Evolutionary conservation across 1,140 invertebrate species (phyloP).

Genomic region (Scaptomyza hsui): DNA sequence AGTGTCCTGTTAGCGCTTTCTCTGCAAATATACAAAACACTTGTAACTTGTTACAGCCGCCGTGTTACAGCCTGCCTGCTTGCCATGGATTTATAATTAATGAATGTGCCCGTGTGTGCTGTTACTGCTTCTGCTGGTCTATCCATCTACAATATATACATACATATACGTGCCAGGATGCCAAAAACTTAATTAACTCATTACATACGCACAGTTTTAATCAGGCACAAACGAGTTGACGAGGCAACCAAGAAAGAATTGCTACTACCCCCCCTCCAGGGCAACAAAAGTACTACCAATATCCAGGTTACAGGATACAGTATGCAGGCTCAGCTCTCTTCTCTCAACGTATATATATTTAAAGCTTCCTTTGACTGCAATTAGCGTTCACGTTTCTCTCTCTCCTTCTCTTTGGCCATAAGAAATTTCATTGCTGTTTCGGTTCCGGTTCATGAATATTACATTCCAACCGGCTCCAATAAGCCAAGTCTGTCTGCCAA

Average conservation of each 20-base stretch:
- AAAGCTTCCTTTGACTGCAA: constrained; percentile 80
- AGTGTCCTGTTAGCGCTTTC: constrained; percentile 47
- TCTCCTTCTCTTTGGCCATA: constrained; percentile 2
- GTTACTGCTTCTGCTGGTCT: constrained; percentile 8
- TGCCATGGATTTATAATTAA: constrained; percentile 75
- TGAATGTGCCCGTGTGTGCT: constrained; percentile 61
- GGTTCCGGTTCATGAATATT: constrained; percentile 62
- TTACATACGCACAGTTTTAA: constrained; percentile 81
- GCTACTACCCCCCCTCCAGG: constrained; percentile 14
- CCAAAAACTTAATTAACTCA: constrained; percentile 84
- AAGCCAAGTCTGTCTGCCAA: constrained; percentile 36
- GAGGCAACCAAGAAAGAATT: constrained; percentile 38
- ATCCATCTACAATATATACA: background rate
- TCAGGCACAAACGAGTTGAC: constrained; percentile 71
- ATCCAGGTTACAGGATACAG: background rate
- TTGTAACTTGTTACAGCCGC: constrained; percentile 52
- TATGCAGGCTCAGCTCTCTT: background rate
- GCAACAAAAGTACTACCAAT: constrained; percentile 21
- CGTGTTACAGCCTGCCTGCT: constrained; percentile 12
- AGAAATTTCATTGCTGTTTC: constrained; percentile 31
- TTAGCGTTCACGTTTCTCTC: constrained; percentile 69
- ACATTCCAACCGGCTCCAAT: constrained; percentile 44
- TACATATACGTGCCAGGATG: constrained; percentile 15
- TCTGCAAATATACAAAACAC: constrained; percentile 79
- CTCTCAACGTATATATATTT: constrained; percentile 56